Percentiles rank a stretch among this genome's conserved stretches.
Evolutionary conservation across 1,140 invertebrate genomes (phyloP).

Genomic region (Gonioctena quinquepunctata): DNA sequence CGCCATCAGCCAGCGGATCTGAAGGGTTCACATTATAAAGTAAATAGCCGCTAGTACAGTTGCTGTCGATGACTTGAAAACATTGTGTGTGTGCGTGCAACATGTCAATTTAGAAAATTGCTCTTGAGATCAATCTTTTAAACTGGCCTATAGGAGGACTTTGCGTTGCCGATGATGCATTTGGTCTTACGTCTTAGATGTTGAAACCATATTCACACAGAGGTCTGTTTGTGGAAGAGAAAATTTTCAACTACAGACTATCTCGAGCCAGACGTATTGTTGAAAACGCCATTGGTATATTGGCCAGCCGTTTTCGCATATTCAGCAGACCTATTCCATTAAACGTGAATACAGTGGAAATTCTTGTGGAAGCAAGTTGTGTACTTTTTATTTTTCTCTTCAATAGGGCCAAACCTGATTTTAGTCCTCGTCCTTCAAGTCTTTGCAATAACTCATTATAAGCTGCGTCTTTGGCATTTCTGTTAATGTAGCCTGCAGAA

Average conservation of each 20-base stretch:
- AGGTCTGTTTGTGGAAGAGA: not conserved
- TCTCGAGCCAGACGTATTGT: constrained; percentile 3
- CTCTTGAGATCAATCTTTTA: constrained; percentile 18
- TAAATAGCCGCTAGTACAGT: no score
- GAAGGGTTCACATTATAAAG: no score
- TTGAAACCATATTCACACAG: constrained; percentile 13
- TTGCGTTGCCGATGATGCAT: constrained; percentile 12
- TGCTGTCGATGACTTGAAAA: no score
- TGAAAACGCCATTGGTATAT: constrained; percentile 20
- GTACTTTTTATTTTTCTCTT: constrained; percentile 23
- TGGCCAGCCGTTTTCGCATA: constrained; percentile 12
- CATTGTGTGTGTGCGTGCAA: no score
- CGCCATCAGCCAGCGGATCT: no score
- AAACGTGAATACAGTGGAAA: constrained; percentile 7
- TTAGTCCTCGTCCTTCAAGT: constrained; percentile 13
- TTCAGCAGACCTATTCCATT: constrained; percentile 14
- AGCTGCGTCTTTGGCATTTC: constrained; percentile 11
- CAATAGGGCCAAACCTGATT: constrained; percentile 3
- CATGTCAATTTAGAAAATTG: not conserved
- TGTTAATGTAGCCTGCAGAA: constrained; percentile 15
- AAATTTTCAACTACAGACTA: constrained; percentile 17
- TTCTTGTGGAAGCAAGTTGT: not conserved
- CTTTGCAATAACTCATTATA: constrained; percentile 1
- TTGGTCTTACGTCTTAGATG: constrained; percentile 7
- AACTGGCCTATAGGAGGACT: constrained; percentile 7